A percentile compares a stretch with the other conserved stretches of the same genome.
phyloP scores from a whole-genome alignment of 2,113 vertebrate species.

The Cyrtonyx montezumae region DNA sequence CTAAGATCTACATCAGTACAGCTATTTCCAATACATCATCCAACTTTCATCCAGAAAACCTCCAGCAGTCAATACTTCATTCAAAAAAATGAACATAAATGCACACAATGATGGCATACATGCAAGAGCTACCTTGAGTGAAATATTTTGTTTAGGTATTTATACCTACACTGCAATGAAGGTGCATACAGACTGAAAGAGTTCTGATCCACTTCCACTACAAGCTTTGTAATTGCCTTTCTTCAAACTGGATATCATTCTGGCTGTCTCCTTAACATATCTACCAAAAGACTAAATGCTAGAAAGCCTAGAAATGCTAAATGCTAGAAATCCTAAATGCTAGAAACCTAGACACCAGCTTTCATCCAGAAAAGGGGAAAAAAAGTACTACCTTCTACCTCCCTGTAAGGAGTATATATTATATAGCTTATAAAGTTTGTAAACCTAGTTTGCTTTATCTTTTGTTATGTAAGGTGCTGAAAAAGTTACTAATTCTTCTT shows the following conservation, averaged over 20 bases:
- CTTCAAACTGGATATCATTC: neutral
- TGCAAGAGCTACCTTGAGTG: neutral
- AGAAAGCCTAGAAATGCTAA: neutral
- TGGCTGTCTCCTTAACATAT: neutral
- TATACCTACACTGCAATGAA: neutral
- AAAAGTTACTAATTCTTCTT: neutral
- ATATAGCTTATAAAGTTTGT: neutral
- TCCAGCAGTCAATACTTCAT: neutral
- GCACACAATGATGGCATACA: accelerated
- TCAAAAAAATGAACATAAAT: neutral
- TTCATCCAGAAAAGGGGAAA: neutral
- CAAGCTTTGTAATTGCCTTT: neutral
- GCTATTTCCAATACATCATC: neutral
- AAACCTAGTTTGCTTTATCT: neutral
- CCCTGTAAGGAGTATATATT: neutral
- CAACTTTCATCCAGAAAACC: neutral
- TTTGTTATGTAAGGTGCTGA: neutral
- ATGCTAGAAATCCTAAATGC: neutral
- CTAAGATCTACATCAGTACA: neutral
- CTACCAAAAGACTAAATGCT: neutral
- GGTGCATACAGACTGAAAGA: neutral
- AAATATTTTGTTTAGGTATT: neutral
- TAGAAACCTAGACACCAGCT: neutral
- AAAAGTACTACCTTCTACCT: neutral
- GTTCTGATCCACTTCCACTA: neutral